Conservation (phyloP, 2,888 invertebrate genomes). For the Chymomyza caudatula region DNA sequence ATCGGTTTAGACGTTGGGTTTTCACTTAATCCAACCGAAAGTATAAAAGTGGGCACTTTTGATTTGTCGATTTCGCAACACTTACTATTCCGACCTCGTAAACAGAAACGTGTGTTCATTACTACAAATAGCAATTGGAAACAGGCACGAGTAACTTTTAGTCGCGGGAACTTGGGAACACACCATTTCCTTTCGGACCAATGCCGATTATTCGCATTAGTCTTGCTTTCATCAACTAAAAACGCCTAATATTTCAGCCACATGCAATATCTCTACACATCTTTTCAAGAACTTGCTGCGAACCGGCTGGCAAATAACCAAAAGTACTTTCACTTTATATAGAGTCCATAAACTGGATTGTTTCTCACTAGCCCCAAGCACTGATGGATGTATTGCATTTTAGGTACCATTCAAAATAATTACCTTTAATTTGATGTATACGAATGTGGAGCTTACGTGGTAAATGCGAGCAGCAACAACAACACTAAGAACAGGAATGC, state of each 20-base stretch:
- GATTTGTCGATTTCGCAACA: too few species aligned
- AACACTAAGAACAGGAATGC: too few species aligned
- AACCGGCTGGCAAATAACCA: neutral
- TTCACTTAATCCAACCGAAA: too few species aligned
- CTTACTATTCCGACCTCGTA: too few species aligned
- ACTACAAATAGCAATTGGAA: too few species aligned
- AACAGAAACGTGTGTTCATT: too few species aligned
- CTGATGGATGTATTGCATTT: conserved; percentile 48
- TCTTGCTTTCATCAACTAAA: neutral
- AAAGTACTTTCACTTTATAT: conserved; percentile 51
- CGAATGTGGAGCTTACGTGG: conserved; percentile 41
- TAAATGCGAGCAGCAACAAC: neutral
- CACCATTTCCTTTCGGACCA: too few species aligned
- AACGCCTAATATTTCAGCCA: neutral
- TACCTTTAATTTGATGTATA: conserved; percentile 65
- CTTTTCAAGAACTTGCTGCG: neutral
- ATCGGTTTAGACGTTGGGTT: too few species aligned
- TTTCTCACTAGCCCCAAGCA: neutral
- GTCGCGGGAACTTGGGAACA: too few species aligned
- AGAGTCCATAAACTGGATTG: neutral
- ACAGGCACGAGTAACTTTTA: too few species aligned
- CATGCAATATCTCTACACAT: neutral
- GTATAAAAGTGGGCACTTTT: too few species aligned
- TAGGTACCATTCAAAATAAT: conserved; percentile 49
- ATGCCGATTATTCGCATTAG: too few species aligned